Evolutionary conservation across 2,113 vertebrate species (phyloP), one percentile per base, ranked within the genome.

Genomic region (Cheilinus undulatus): DNA sequence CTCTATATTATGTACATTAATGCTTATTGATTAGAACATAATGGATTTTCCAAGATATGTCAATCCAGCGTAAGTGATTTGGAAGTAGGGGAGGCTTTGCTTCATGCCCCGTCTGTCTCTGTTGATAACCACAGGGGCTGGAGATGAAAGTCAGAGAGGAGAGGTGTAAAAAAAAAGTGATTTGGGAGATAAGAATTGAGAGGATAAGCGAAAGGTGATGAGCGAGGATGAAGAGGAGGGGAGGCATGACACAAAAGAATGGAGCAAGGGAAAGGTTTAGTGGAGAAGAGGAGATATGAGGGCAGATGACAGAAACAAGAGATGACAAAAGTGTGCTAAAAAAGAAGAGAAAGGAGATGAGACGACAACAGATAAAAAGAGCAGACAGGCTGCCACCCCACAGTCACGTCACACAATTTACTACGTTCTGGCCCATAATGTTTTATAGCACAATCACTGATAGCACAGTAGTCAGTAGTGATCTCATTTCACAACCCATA

Each of bases 401-500:
- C 84, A 73, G 81, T 84, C 87, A 83, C 81, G 66, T 88, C 88
- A 82, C 69, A 75, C 89, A 88, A 83, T 90, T 88, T 82, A 91
- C 84, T 74, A 72, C 83, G 90, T 91, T 90, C 89, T 87, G 87
- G 79, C 64, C 86, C 87, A 90, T 91, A 87, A 92, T 92, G 89
- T 91, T 92, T 92, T 92, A 91, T 88, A 77, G 89, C 87, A 76
- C 78, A 78, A 86, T 86, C 83, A 66, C 78, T 82, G 86, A 88
- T 85, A 80, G 89, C 87, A 85, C 87, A 90, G 88, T 87, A 90
- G 86, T 91, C 88, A 89, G 86, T 86, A 79, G 88, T 89, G 86
- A 91, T 91, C 90, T 92, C 85, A 92, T 92, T 92, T 92, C 91
- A 92, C 91, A 92, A 91, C 77, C 87, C 91, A 92, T 92, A 92